Evolutionary conservation across 2,888 invertebrate genomes (phyloP).

Genomic region (Gisinianus flammeolus): DNA sequence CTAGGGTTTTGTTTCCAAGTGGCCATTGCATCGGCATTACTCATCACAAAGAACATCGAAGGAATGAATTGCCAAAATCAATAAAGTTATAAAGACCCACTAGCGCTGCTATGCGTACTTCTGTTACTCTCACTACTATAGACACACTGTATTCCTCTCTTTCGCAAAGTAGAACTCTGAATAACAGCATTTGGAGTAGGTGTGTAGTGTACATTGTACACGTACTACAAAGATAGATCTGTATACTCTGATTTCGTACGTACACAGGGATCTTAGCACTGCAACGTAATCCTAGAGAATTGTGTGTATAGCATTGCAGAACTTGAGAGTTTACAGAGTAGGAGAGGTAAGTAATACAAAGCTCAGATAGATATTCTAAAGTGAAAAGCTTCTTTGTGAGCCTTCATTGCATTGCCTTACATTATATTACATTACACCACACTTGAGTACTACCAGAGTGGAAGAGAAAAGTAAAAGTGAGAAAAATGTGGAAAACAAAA

Average conservation of each 20-base stretch:
- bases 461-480: not conserved
- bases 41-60: not conserved
- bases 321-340: too few relatives aligned
- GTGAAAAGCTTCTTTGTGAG: not conserved
- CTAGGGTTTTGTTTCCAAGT: too few relatives aligned
- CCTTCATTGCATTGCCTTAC: not conserved
- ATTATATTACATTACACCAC: not conserved
- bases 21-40: not conserved
- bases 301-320: too few relatives aligned
- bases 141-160: not conserved
- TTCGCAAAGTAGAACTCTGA: not conserved
- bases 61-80: slow-evolving; percentile 19
- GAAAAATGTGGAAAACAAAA: slow-evolving; percentile 11
- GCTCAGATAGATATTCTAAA: not conserved
- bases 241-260: not conserved
- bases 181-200: not conserved
- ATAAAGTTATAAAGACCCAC: slow-evolving; percentile 1
- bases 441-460: not conserved
- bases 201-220: not conserved
- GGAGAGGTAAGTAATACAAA: not conserved
- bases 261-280: not conserved
- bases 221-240: not conserved
- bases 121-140: too few relatives aligned
- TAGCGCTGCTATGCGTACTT: too few relatives aligned
- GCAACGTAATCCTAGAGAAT: too few relatives aligned